Base-by-base conservation (phyloP, 2,888 invertebrate species). In the Cantharis flavilabris region DNA sequence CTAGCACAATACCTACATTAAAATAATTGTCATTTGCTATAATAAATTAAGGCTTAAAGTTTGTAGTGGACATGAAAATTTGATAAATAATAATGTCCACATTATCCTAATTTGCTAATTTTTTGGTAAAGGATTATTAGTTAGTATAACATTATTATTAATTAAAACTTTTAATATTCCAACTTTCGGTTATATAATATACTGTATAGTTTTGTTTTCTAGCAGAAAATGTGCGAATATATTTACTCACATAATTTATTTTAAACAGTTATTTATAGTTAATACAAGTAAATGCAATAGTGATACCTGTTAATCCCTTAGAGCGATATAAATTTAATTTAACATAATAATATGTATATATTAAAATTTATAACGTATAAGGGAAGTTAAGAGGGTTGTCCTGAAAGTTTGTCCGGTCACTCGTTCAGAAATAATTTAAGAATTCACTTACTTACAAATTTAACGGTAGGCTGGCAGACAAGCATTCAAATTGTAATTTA, bases 401-500 rank as follows among this genome's bases (percentile, higher is more conserved):
- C 67, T 14, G 28, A 70, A 69, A 65, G 62, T 69, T 70, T 69
- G 71, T 33, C 18, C 16, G 72, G 73, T 71, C 76, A 74, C 65
- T 73, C 71, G 73, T 74, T 76, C 74, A 63, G 62, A 73, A 76
- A 74, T 74, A 71, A 73, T 78, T 78, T 70, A 74, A 74, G 71
- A 71, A 73, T 71, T 67, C 72, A 76, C 77, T 75, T 77, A 71
- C 70, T 69, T 85, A 86, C 85, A 86, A 86, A 86, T 86, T 87
- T 84, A 82, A 76, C 76, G 78, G 84, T 84, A 83, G 85, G 85
- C 84, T 81, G 85, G 83, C 81, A 83, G 82, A 83, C 82, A 80
- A 80, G 81, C 85, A 83, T 84, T 84, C 83, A 83, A 84, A 84
- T 82, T 81, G 80, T 83, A 84, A 84, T 85, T 85, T 84, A 84